Conservation (phyloP, 2,888 invertebrate species). For the Tigriopus californicus region DNA sequence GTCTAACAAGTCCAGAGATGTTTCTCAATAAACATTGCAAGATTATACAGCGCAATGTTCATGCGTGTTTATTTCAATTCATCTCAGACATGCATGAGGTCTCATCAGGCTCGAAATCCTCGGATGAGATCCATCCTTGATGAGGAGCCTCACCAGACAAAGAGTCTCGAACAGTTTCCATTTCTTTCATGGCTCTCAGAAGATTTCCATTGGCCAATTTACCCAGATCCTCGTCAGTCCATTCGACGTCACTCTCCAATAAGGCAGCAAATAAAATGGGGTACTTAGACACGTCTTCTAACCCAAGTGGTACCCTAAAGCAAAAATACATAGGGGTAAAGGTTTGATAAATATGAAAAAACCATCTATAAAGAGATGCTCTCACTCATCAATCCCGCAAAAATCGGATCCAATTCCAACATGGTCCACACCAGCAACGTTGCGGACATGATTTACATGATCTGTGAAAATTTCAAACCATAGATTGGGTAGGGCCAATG, state of each 20-base stretch:
- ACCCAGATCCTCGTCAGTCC: constrained; percentile 35
- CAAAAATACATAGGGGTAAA: not conserved
- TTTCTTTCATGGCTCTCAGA: constrained; percentile 34
- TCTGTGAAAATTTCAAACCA: no score
- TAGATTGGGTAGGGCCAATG: no score
- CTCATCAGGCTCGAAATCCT: constrained; percentile 28
- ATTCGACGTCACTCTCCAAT: constrained; percentile 32
- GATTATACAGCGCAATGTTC: no score
- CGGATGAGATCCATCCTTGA: constrained; percentile 21
- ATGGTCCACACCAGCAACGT: constrained; percentile 65
- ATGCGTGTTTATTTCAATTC: no score
- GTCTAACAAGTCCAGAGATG: no score
- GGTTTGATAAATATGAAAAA: not conserved
- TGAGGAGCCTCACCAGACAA: constrained; percentile 17
- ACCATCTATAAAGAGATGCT: not conserved
- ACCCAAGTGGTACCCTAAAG: constrained; percentile 33
- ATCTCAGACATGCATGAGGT: not conserved
- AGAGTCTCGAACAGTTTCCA: constrained; percentile 30
- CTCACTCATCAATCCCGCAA: constrained; percentile 38
- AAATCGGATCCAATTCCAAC: constrained; percentile 73
- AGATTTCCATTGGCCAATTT: constrained; percentile 38
- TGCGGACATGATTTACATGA: constrained; percentile 72
- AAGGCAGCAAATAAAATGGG: constrained; percentile 41
- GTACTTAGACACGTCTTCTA: constrained; percentile 40
- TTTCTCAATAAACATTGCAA: no score